Percentiles rank a stretch among this genome's conserved stretches.
Evolutionary conservation across 2,797 vertebrate species (phyloP).

Genomic region (Leptatherina wallacei): DNA sequence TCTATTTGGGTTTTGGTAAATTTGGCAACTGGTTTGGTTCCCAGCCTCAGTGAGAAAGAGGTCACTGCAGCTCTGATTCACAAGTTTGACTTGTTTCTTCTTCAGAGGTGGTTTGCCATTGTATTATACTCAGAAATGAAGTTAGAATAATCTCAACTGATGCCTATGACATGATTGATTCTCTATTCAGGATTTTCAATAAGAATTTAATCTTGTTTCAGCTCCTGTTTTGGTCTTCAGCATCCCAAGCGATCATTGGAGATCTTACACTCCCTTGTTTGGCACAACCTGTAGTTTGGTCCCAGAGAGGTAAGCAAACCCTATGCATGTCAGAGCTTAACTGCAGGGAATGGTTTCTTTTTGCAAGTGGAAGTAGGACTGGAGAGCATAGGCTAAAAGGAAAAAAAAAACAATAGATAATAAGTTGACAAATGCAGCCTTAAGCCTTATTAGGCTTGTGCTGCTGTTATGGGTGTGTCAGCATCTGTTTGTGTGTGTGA

Average conservation of each 20-base stretch:
- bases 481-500: neutral
- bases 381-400: neutral
- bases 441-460: neutral
- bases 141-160: neutral
- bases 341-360: neutral
- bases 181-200: neutral
- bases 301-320: neutral
- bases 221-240: too few relatives aligned
- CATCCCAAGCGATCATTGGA: too few relatives aligned
- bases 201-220: too few relatives aligned
- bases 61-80: neutral
- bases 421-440: neutral
- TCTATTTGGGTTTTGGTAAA: neutral
- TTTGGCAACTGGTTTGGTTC: neutral
- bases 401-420: neutral
- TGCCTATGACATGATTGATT: neutral
- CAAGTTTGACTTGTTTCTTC: neutral
- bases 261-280: too few relatives aligned
- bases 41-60: neutral
- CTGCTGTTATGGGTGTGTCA: neutral
- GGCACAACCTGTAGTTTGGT: neutral
- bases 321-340: neutral
- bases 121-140: neutral
- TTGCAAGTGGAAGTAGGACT: too few relatives aligned
- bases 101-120: neutral